Evolutionary conservation across 2,113 vertebrate genomes (phyloP).

Genomic region (Epinephelus fuscoguttatus): DNA sequence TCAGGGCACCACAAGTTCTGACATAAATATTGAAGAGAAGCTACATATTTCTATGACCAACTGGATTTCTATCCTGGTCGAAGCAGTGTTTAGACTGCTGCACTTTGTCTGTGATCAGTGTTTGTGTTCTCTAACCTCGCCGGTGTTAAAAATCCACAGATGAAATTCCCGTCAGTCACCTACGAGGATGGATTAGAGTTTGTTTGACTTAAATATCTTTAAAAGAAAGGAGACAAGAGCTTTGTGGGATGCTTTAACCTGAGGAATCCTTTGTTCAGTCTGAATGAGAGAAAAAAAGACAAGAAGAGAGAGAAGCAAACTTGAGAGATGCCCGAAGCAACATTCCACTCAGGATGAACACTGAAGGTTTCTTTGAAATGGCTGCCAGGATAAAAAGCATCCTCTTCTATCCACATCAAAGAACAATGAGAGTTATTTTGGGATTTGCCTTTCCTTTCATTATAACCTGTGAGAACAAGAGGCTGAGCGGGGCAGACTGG

Average conservation of each 20-base stretch:
- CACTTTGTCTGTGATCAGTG: conserved; percentile 34
- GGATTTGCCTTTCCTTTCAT: conserved; percentile 60
- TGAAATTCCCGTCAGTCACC: conserved; percentile 46
- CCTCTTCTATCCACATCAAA: conserved; percentile 68
- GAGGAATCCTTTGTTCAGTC: conserved; percentile 66
- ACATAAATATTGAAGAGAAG: conserved; percentile 71
- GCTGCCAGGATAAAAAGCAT: conserved; percentile 61
- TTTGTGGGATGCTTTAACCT: conserved; percentile 65
- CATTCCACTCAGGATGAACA: conserved; percentile 71
- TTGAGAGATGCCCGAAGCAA: conserved; percentile 72
- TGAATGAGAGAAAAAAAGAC: conserved; percentile 60
- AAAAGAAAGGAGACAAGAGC: conserved; percentile 32
- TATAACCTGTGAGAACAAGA: conserved; percentile 72
- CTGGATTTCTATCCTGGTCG: conserved; percentile 46
- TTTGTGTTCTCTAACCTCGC: conserved; percentile 43
- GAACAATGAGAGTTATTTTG: conserved; percentile 49
- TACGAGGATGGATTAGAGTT: conserved; percentile 54
- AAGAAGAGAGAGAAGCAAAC: conserved; percentile 42
- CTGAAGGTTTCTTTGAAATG: conserved; percentile 61
- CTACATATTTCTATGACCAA: conserved; percentile 67
- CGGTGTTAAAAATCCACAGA: conserved; percentile 37
- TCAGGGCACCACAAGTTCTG: conserved; percentile 56
- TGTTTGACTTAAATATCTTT: conserved; percentile 56
- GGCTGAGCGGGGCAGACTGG: conserved; percentile 38
- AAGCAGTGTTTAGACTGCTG: conserved; percentile 65